These are phyloP conservation scores for Phoeniculus purpureus DNA, from an alignment of 2,797 vertebrate species.

Conservation along the genomic window DNA sequence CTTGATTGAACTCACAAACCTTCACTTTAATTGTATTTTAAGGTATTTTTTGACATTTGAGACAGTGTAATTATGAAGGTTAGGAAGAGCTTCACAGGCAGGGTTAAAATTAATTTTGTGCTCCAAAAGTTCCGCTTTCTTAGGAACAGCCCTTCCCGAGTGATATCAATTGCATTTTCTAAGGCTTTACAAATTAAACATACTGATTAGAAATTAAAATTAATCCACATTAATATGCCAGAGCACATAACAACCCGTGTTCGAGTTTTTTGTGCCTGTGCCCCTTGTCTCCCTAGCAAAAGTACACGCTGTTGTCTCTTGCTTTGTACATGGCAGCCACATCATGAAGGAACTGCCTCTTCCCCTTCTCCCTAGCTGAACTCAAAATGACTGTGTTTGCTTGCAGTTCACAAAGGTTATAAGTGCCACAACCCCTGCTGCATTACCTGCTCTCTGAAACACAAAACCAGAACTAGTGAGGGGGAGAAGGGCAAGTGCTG, in stretches of 20 bases:
- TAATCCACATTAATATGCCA: slow-evolving; percentile 6
- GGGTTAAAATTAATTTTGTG: slow-evolving; percentile 6
- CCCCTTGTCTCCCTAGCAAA: slow-evolving; percentile 17
- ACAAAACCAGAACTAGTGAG: no score
- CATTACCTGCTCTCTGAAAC: background rate
- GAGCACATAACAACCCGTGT: background rate
- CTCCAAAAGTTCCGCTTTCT: slow-evolving; percentile 12
- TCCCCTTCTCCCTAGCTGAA: background rate
- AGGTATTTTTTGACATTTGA: background rate
- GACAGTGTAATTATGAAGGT: background rate
- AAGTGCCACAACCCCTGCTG: background rate
- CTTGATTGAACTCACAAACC: background rate
- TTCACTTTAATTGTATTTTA: background rate
- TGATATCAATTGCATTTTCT: slow-evolving; percentile 20
- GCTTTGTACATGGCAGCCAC: background rate
- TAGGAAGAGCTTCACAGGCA: background rate
- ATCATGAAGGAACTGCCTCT: background rate
- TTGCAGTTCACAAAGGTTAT: background rate
- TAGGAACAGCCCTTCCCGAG: background rate
- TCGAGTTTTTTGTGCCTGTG: fast-evolving
- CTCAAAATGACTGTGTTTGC: background rate
- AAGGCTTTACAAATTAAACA: slow-evolving; percentile 22
- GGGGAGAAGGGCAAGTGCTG: no score
- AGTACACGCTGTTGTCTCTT: background rate
- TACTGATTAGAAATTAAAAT: slow-evolving; percentile 50